phyloP scores from a whole-genome alignment of 2,113 vertebrate species.

The Prunella himalayana region DNA sequence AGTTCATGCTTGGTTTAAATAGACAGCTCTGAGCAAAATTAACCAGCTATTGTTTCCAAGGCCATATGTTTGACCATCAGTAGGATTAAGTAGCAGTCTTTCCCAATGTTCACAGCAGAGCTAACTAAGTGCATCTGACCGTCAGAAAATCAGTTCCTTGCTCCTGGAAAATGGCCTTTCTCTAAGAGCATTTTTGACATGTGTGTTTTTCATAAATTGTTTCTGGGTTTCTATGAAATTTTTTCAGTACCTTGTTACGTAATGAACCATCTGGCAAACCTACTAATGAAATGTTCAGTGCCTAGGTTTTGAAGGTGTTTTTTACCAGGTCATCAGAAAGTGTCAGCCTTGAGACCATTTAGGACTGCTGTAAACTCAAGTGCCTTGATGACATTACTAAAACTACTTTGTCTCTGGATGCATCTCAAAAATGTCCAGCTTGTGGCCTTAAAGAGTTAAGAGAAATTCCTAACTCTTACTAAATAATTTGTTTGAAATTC shows the following conservation, averaged over 20 bases:
- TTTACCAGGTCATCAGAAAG: not conserved
- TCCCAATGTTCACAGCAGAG: not conserved
- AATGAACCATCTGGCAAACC: not conserved
- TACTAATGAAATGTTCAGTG: not conserved
- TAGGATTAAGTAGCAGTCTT: not conserved
- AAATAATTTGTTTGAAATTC: not conserved
- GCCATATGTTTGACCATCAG: not conserved
- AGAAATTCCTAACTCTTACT: not conserved
- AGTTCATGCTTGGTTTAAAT: not conserved
- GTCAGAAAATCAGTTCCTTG: not conserved
- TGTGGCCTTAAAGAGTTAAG: not conserved
- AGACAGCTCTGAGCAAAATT: not conserved
- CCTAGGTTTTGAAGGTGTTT: not conserved
- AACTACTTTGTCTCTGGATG: not conserved
- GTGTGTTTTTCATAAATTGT: not conserved
- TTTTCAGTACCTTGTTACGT: not conserved
- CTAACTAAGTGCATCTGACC: not conserved
- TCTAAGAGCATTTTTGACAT: not conserved
- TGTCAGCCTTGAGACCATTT: not conserved
- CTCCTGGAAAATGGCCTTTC: not conserved
- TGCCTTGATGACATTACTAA: not conserved
- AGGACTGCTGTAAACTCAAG: not conserved
- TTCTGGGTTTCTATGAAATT: not conserved
- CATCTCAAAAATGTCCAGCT: not conserved
- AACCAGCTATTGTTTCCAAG: slow-evolving; percentile 4